phyloP scores from a whole-genome alignment of 2,113 vertebrate genomes.

The Apistogramma diplotaenia region DNA sequence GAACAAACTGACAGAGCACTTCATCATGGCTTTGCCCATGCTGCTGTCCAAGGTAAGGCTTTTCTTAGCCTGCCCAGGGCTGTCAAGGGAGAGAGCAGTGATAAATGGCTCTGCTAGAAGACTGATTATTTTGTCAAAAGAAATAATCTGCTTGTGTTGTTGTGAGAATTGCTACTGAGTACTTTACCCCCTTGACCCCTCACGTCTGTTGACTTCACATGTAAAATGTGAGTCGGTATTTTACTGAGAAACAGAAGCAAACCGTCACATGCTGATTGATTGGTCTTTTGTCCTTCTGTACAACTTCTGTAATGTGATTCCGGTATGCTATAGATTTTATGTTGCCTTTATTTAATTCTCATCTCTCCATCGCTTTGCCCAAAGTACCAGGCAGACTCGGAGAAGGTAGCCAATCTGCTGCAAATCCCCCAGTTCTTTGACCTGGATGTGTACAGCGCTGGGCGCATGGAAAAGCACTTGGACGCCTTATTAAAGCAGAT shows the following conservation, averaged over 20 bases:
- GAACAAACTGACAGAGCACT: constrained; percentile 97
- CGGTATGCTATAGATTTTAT: neutral
- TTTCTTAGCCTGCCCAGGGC: neutral
- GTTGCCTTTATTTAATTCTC: neutral
- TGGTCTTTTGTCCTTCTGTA: neutral
- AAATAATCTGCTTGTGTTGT: constrained; percentile 8
- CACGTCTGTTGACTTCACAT: neutral
- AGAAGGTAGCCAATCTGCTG: constrained; percentile 97
- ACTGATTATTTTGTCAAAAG: constrained; percentile 23
- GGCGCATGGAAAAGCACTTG: constrained; percentile 99
- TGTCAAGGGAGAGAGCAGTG: neutral
- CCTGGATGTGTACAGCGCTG: constrained; percentile 97
- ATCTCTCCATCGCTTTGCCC: neutral
- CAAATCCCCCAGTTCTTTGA: constrained; percentile 98
- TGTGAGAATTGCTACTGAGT: constrained; percentile 7
- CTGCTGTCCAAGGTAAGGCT: constrained; percentile 90
- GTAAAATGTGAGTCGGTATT: neutral
- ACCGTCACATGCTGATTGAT: neutral
- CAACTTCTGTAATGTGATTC: neutral
- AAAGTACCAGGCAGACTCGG: constrained; percentile 95
- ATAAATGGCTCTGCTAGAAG: constrained; percentile 5
- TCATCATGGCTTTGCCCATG: constrained; percentile 98
- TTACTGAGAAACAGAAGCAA: neutral
- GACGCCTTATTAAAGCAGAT: constrained; percentile 97
- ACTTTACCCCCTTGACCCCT: neutral